Conservation (phyloP, 1,140 invertebrate species). For the Listronotus oregonensis region DNA sequence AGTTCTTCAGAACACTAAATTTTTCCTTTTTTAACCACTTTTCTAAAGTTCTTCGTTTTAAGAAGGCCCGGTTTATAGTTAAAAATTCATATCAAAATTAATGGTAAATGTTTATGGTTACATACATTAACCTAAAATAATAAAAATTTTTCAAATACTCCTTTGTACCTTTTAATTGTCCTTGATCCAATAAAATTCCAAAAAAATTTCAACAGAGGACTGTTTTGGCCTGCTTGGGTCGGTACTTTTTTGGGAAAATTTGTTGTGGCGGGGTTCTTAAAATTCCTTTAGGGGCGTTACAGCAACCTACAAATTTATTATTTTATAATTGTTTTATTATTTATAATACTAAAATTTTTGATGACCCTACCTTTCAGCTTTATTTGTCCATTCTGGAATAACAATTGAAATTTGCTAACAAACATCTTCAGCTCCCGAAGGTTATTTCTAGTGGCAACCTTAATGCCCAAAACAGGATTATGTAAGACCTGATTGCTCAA, state of each 20-base stretch:
- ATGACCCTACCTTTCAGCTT: constrained; percentile 94
- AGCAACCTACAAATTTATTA: constrained; percentile 63
- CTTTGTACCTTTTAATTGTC: constrained; percentile 82
- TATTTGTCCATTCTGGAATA: constrained; percentile 93
- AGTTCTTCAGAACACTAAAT: constrained; percentile 97
- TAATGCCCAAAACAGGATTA: constrained; percentile 94
- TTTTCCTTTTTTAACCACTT: constrained; percentile 99
- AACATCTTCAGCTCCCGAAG: constrained; percentile 99
- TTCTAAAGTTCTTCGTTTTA: constrained; percentile 90
- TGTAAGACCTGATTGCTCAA: constrained; percentile 92
- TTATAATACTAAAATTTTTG: not conserved
- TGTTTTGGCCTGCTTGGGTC: constrained; percentile 90
- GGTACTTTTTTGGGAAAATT: constrained; percentile 97
- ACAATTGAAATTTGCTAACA: constrained; percentile 95
- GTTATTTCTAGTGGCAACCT: constrained; percentile 96
- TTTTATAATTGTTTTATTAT: too few relatives aligned
- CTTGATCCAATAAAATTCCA: constrained; percentile 95
- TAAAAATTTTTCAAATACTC: not conserved
- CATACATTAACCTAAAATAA: too few relatives aligned
- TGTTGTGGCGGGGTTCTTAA: constrained; percentile 75
- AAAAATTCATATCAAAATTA: constrained; percentile 89
- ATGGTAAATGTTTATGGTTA: not conserved
- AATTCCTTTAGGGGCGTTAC: constrained; percentile 86
- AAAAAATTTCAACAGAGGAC: constrained; percentile 98
- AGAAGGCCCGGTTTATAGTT: constrained; percentile 94